A percentile compares a stretch with the other conserved stretches of the same genome.
phyloP scores from a whole-genome alignment of 2,113 vertebrate species.

The Emydura subglobosa region DNA sequence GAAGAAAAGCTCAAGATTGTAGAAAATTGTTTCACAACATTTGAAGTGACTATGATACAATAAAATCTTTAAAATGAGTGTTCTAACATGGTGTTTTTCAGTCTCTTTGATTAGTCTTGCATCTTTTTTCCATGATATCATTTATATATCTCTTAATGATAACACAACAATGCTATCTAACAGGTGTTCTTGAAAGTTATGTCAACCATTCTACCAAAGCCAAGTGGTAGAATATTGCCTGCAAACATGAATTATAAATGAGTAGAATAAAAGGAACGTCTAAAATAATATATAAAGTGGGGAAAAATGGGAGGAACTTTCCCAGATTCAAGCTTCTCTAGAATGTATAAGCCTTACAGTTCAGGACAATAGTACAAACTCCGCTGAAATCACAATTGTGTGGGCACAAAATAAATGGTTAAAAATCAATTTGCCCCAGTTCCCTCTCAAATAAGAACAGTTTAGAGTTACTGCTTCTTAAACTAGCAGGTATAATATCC shows the following conservation, averaged over 20 bases:
- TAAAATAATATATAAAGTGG: not conserved
- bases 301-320: not conserved
- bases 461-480: not conserved
- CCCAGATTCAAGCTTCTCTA: not conserved
- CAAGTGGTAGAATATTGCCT: not conserved
- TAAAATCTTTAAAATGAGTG: slow-evolving; percentile 47
- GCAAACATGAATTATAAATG: not conserved
- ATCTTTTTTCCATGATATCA: not conserved
- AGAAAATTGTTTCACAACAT: slow-evolving; percentile 81
- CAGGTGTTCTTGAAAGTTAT: not conserved
- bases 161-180: not conserved
- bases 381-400: not conserved
- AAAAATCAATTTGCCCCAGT: not conserved
- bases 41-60: slow-evolving; percentile 78
- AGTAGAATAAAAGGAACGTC: not conserved
- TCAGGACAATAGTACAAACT: not conserved
- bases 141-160: not conserved
- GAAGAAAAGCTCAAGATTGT: slow-evolving; percentile 84
- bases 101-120: not conserved
- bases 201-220: not conserved
- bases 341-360: not conserved
- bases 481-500: not conserved
- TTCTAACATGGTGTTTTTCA: slow-evolving; percentile 28
- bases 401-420: not conserved
- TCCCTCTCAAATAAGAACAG: not conserved